phyloP scores from a whole-genome alignment of 2,797 vertebrate species.

The Microhierax caerulescens region DNA sequence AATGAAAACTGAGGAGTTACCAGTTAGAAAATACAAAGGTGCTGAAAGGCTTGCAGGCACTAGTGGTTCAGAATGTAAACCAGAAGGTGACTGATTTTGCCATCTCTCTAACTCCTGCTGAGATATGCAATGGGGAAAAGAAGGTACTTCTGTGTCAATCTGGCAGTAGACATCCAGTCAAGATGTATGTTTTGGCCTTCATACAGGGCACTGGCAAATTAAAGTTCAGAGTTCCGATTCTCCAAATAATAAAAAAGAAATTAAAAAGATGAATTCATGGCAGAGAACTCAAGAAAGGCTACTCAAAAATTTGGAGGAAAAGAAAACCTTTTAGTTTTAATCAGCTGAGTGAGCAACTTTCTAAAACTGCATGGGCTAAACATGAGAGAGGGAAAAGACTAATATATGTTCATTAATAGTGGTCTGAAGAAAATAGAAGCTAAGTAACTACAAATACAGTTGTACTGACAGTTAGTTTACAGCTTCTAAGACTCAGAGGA shows the following conservation, averaged over 20 bases:
- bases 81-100: neutral
- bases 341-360: neutral
- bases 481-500: neutral
- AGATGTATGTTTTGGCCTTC: neutral
- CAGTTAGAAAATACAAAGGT: neutral
- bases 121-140: neutral
- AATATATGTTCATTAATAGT: neutral
- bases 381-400: neutral
- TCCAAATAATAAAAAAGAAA: neutral
- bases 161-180: neutral
- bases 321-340: neutral
- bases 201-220: neutral
- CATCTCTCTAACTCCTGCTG: neutral
- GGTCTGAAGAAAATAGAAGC: neutral
- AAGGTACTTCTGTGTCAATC: neutral
- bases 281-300: neutral
- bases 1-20: neutral
- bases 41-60: neutral
- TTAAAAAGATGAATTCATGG: fast-evolving
- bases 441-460: neutral
- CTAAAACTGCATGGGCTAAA: neutral
- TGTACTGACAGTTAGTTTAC: neutral
- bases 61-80: neutral
- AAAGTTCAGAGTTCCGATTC: neutral
- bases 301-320: neutral